Percentiles rank a stretch among this genome's conserved stretches.
Evolutionary conservation across 1,140 invertebrate species (phyloP).

Genomic region (Heliothis subflexa): DNA sequence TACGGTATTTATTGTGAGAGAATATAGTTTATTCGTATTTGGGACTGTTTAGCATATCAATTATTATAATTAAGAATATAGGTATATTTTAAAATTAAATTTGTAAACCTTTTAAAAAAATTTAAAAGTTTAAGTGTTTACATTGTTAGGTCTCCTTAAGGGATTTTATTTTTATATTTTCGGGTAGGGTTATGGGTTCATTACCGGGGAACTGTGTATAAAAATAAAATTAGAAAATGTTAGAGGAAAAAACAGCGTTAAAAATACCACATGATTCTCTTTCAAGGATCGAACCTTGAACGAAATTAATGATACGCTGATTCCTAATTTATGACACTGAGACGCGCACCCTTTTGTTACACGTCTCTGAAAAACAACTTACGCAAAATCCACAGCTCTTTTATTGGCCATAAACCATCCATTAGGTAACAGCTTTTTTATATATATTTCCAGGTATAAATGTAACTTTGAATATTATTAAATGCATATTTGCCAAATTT

Average conservation of each 20-base stretch:
- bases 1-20: too few relatives aligned
- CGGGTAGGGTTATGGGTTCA: too few relatives aligned
- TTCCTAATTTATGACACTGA: background rate
- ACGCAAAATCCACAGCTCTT: conserved; percentile 27
- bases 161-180: too few relatives aligned
- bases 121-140: too few relatives aligned
- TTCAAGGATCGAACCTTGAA: conserved; percentile 3
- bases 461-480: background rate
- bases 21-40: too few relatives aligned
- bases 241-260: background rate
- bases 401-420: conserved; percentile 36
- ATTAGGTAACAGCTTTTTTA: conserved; percentile 41
- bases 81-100: too few relatives aligned
- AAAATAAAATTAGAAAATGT: too few relatives aligned
- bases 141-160: too few relatives aligned
- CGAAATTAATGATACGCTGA: background rate
- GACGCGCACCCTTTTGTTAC: conserved; percentile 7
- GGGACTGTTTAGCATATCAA: too few relatives aligned
- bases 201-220: too few relatives aligned
- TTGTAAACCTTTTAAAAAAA: too few relatives aligned
- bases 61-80: too few relatives aligned
- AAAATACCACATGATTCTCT: background rate
- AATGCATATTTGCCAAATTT: background rate
- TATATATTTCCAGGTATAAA: conserved; percentile 25
- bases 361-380: conserved; percentile 23